phyloP scores from a whole-genome alignment of 1,140 invertebrate genomes.

The Akabosia matsudoensis region DNA sequence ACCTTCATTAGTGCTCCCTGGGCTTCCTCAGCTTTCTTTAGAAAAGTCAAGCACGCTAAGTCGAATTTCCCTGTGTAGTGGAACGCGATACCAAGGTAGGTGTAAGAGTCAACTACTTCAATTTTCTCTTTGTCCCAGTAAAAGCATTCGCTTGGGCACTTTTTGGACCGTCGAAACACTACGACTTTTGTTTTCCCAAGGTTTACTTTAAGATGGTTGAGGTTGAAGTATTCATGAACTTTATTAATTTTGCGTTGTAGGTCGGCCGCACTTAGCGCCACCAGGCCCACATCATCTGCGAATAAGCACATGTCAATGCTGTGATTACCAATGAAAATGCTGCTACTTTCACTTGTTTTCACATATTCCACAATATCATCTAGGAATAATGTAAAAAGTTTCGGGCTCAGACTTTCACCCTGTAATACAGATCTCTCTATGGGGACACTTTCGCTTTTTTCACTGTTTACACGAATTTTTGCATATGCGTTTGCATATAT shows the following conservation, averaged over 20 bases:
- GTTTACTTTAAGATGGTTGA: not conserved
- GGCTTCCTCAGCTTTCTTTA: constrained; percentile 27
- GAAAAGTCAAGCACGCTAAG: not conserved
- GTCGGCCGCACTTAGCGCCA: not conserved
- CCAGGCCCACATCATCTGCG: constrained; percentile 33
- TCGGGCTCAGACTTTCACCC: constrained; percentile 31
- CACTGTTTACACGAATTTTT: not conserved
- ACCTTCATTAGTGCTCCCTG: not conserved
- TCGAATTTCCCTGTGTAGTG: not conserved
- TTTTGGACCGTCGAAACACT: not conserved
- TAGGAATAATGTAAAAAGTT: constrained; percentile 34
- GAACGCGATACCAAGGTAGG: constrained; percentile 32
- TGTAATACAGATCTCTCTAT: constrained; percentile 19
- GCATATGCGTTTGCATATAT: constrained; percentile 24
- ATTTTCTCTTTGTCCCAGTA: constrained; percentile 20
- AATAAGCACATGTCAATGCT: constrained; percentile 23
- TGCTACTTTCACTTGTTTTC: not conserved
- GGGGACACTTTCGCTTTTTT: not conserved
- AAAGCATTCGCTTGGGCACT: not conserved
- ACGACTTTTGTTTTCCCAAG: constrained; percentile 20
- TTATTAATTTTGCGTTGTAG: constrained; percentile 33
- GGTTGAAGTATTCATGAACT: constrained; percentile 14
- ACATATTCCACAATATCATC: constrained; percentile 16
- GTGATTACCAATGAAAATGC: not conserved
- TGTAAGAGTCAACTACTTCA: constrained; percentile 13